Evolutionary conservation across 2,113 vertebrate species (phyloP).

Genomic region (Carettochelys insculpta): DNA sequence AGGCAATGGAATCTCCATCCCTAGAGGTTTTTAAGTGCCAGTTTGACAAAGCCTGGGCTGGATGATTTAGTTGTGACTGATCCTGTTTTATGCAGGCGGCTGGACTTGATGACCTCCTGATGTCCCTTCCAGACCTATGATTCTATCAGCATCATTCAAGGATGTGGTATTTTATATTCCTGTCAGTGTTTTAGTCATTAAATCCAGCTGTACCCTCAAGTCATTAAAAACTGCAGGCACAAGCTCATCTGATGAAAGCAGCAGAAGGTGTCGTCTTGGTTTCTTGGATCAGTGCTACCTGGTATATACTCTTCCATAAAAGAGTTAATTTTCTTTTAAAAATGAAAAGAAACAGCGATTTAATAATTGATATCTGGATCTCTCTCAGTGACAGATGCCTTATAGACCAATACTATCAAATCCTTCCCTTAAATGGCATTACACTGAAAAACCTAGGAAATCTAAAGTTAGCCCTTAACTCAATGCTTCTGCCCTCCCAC

Average conservation of each 20-base stretch:
- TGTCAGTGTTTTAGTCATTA: accelerated
- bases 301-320: background rate
- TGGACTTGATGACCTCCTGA: too few relatives aligned
- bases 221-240: background rate
- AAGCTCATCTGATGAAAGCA: background rate
- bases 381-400: background rate
- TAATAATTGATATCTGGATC: background rate
- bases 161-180: background rate
- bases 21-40: too few relatives aligned
- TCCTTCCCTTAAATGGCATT: background rate
- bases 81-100: too few relatives aligned
- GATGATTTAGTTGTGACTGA: too few relatives aligned
- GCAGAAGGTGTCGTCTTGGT: background rate
- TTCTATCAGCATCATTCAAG: background rate
- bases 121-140: too few relatives aligned
- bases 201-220: background rate
- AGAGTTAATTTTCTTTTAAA: slow-evolving; percentile 32
- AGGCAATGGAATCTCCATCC: too few relatives aligned
- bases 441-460: background rate
- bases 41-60: too few relatives aligned
- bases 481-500: background rate
- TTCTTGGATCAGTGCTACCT: background rate
- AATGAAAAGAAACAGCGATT: background rate
- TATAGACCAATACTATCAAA: background rate
- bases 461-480: background rate